Percentiles rank a stretch among this genome's conserved stretches.
phyloP scores from a whole-genome alignment of 2,888 invertebrate species.

The Aporophyla lueneburgensis region DNA sequence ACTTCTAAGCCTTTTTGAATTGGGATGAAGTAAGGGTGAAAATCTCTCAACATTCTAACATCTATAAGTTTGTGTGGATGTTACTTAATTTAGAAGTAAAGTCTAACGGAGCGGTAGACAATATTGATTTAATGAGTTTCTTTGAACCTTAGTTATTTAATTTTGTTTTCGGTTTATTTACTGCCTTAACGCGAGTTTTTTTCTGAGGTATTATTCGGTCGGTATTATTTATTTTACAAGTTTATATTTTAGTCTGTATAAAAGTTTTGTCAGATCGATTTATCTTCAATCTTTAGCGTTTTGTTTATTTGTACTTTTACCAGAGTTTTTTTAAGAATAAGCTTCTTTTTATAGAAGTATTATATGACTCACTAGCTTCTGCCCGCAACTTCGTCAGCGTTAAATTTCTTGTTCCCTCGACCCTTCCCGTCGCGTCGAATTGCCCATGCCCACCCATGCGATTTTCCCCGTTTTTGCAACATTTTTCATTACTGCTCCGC shows the following conservation, averaged over 20 bases:
- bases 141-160: conserved; percentile 19
- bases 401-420: no score
- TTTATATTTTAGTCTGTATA: neutral
- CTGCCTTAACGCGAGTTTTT: neutral
- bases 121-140: conserved; percentile 31
- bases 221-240: neutral
- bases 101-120: neutral
- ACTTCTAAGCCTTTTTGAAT: conserved; percentile 31
- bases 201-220: neutral
- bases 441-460: no score
- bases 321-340: neutral
- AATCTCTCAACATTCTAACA: conserved; percentile 23
- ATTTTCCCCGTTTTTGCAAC: no score
- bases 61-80: conserved; percentile 14
- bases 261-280: neutral
- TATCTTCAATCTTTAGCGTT: neutral
- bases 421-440: no score
- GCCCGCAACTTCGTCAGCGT: no score
- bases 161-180: neutral
- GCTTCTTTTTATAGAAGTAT: neutral
- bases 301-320: neutral
- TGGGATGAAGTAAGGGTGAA: conserved; percentile 14
- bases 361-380: neutral
- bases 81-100: conserved; percentile 28
- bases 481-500: no score